A percentile compares a stretch with the other conserved stretches of the same genome.
Conservation (phyloP, 2,888 invertebrate genomes). For the Meteorus colon region DNA sequence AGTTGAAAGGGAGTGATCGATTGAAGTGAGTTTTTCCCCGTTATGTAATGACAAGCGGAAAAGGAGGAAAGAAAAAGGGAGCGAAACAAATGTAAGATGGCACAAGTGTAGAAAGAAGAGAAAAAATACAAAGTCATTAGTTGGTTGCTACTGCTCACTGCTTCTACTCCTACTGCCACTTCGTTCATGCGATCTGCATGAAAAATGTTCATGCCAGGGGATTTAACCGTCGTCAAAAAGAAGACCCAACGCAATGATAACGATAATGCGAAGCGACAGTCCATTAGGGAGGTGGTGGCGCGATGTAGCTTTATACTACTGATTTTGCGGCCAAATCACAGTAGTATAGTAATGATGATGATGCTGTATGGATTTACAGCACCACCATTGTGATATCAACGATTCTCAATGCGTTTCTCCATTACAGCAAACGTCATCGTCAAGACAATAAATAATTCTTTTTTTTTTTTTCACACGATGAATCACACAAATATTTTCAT, state of each 20-base stretch:
- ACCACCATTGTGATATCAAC: neutral
- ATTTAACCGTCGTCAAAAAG: slow-evolving; percentile 61
- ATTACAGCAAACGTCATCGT: neutral
- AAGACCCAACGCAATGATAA: slow-evolving; percentile 57
- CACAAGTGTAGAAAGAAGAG: slow-evolving; percentile 9
- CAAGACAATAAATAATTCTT: neutral
- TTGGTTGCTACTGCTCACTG: slow-evolving; percentile 23
- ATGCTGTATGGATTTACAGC: neutral
- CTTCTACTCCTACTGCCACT: slow-evolving; percentile 1
- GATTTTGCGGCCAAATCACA: slow-evolving; percentile 18
- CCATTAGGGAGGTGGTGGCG: slow-evolving; percentile 55
- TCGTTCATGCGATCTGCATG: slow-evolving; percentile 52
- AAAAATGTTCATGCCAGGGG: slow-evolving; percentile 55
- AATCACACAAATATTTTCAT: neutral
- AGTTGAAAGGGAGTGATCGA: slow-evolving; percentile 33
- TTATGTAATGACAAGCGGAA: slow-evolving; percentile 37
- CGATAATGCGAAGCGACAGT: slow-evolving; percentile 64
- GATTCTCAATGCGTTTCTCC: slow-evolving; percentile 10
- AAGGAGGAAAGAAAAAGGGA: slow-evolving; percentile 24
- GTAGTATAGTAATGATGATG: neutral
- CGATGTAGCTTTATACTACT: neutral
- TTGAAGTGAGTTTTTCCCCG: slow-evolving; percentile 24
- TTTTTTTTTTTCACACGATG: neutral
- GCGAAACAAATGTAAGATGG: slow-evolving; percentile 1
- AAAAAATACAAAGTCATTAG: slow-evolving; percentile 31